Conservation (phyloP, 2,888 invertebrate species). For the Synergus japonicus region DNA sequence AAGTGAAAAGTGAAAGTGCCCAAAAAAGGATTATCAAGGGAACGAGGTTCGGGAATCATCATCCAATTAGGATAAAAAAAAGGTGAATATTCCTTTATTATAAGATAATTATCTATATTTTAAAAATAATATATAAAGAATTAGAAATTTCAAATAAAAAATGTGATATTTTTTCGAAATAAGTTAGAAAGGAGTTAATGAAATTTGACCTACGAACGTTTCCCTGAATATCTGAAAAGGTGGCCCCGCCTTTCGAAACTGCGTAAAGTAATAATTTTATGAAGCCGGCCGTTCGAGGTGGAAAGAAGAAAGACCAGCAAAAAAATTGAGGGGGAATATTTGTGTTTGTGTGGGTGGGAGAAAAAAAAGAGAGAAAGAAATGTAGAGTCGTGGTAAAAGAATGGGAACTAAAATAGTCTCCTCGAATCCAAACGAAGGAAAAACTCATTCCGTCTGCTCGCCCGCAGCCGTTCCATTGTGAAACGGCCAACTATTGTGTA, state of each 20-base stretch:
- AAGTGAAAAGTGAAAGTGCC: too few relatives aligned
- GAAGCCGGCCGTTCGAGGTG: constrained; percentile 40
- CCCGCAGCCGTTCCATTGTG: constrained; percentile 64
- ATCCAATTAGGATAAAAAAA: too few relatives aligned
- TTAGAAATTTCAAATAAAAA: too few relatives aligned
- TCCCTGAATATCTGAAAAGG: constrained; percentile 29
- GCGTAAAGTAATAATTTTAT: constrained; percentile 67
- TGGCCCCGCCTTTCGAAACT: constrained; percentile 40
- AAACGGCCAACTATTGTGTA: constrained; percentile 67
- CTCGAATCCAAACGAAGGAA: constrained; percentile 66
- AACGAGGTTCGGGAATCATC: too few relatives aligned
- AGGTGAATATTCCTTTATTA: too few relatives aligned
- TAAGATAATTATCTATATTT: too few relatives aligned
- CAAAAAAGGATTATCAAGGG: too few relatives aligned
- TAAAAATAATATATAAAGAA: too few relatives aligned
- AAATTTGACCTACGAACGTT: constrained; percentile 3
- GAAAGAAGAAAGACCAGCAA: constrained; percentile 18
- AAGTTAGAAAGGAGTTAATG: not conserved
- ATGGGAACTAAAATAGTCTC: constrained; percentile 66
- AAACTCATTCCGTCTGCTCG: constrained; percentile 69
- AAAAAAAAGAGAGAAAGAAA: constrained; percentile 30
- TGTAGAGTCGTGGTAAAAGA: constrained; percentile 48
- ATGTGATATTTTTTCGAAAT: too few relatives aligned
- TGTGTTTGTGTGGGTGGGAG: constrained; percentile 41
- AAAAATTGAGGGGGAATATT: constrained; percentile 8